Base-by-base conservation (phyloP, 1,140 invertebrate species). In the Chironomus tepperi region DNA sequence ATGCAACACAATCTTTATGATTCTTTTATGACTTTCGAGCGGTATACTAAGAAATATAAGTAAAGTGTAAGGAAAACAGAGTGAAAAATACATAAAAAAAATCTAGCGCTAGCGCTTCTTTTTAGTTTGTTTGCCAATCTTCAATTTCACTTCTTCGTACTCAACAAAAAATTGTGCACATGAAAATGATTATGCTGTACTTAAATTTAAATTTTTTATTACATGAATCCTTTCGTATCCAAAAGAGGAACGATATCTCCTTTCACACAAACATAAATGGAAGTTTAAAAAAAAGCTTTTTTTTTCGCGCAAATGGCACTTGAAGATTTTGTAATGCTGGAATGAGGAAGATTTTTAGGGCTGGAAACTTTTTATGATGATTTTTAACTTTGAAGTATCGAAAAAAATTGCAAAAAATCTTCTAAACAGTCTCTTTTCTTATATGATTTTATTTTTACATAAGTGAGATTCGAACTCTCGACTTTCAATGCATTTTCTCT, bases 181-280 rank as follows among this genome's bases (percentile, higher is more conserved):
- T 57, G 47, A 57, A 57, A 57, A 57, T 57, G 47, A 57, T 57
- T 57, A 57, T 57, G 47, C 12, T 57, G 1, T 57, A 57, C 47
- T 57, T 57, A 57, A 57, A 57, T 57, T 57, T 57, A 57, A 57
- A 57, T 57, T 57, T 57, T 57, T 57, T 57, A 57, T 57, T 57
- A 57, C 47, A 57, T 15, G 47, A 57, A 57, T 57, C 47, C 47
- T 57, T 57, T 57, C 15, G 12, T 5, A 57, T n/a, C n/a, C n/a
- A n/a, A 12, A 5, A n/a, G 12, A 15, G 12, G 12, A 12, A 12
- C 15, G 47, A n/a, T n/a, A 57, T 57, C 47, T 57, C 5, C 10
- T 57, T 57, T 57, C 12, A 57, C 24, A 34, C 24, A 34, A 34
- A 34, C 2, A 2, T 34, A 2, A 34, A 34, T 2, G 24, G 24